A percentile compares a stretch with the other conserved stretches of the same genome.
Evolutionary conservation across 2,888 invertebrate genomes (phyloP).

Genomic region (Drosophila cognata): DNA sequence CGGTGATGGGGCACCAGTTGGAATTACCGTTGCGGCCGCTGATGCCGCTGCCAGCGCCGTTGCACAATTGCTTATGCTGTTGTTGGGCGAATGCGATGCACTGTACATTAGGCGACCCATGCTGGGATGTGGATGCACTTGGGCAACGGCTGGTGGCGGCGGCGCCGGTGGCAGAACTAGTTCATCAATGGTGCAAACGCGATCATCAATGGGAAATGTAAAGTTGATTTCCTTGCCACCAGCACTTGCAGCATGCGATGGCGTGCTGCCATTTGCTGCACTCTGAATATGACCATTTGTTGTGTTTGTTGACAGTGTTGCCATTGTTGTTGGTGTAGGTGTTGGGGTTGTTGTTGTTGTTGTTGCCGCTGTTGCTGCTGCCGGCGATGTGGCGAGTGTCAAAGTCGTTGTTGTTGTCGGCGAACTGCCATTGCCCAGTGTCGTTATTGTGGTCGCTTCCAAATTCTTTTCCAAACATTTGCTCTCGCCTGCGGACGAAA

Average conservation of each 20-base stretch:
- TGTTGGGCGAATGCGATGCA: slow-evolving; percentile 57
- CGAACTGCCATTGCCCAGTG: slow-evolving; percentile 72
- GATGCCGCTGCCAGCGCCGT: slow-evolving; percentile 58
- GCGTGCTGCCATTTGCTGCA: slow-evolving; percentile 58
- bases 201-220: slow-evolving; percentile 86
- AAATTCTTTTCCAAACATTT: slow-evolving; percentile 84
- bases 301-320: slow-evolving; percentile 17
- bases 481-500: slow-evolving; percentile 75
- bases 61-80: slow-evolving; percentile 43
- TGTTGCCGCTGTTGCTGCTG: slow-evolving; percentile 27
- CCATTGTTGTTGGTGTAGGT: slow-evolving; percentile 18
- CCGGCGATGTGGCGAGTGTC: slow-evolving; percentile 64
- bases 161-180: slow-evolving; percentile 82
- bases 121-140: slow-evolving; percentile 61
- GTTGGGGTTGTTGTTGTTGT: slow-evolving; percentile 12
- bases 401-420: slow-evolving; percentile 72
- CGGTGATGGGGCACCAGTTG: slow-evolving; percentile 80
- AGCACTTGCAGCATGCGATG: slow-evolving; percentile 19
- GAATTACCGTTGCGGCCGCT: slow-evolving; percentile 71
- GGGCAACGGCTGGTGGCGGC: slow-evolving; percentile 68
- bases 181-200: slow-evolving; percentile 85
- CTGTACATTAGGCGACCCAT: slow-evolving; percentile 68
- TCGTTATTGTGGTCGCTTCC: slow-evolving; percentile 71
- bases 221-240: slow-evolving; percentile 86
- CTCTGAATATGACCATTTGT: slow-evolving; percentile 58